Evolutionary conservation across 2,113 vertebrate species (phyloP).

Genomic region (Ornithorhynchus anatinus): DNA sequence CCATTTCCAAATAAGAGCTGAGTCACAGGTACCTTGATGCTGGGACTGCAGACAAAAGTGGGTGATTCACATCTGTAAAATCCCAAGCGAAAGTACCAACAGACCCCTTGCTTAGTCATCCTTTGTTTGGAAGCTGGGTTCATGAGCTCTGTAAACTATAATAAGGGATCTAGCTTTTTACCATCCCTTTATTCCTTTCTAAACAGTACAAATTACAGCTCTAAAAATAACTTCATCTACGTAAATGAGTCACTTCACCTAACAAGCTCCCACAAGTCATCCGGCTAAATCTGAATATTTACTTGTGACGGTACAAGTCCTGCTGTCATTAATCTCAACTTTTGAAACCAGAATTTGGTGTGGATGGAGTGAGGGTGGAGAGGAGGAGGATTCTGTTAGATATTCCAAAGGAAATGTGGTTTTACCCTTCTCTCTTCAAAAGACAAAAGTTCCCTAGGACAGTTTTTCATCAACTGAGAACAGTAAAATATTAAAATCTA

Average conservation of each 20-base stretch:
- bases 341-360: slow-evolving; percentile 56
- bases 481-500: slow-evolving; percentile 57
- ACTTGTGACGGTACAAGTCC: slow-evolving; percentile 66
- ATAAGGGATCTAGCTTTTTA: slow-evolving; percentile 73
- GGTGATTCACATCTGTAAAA: slow-evolving; percentile 80
- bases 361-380: slow-evolving; percentile 44
- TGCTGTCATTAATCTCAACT: slow-evolving; percentile 51
- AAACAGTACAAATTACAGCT: slow-evolving; percentile 75
- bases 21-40: slow-evolving; percentile 74
- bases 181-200: slow-evolving; percentile 69
- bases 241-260: slow-evolving; percentile 74
- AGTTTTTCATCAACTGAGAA: slow-evolving; percentile 57
- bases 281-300: slow-evolving; percentile 62
- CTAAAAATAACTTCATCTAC: slow-evolving; percentile 79
- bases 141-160: slow-evolving; percentile 75
- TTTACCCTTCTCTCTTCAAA: slow-evolving; percentile 53
- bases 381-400: neutral
- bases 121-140: slow-evolving; percentile 75
- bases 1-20: slow-evolving; percentile 73
- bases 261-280: slow-evolving; percentile 71
- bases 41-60: slow-evolving; percentile 73
- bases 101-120: slow-evolving; percentile 81
- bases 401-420: neutral
- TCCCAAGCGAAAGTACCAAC: slow-evolving; percentile 77
- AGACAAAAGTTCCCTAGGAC: slow-evolving; percentile 46